Base-by-base conservation (phyloP, 2,888 invertebrate species). In the Hydropsyche betteni region DNA sequence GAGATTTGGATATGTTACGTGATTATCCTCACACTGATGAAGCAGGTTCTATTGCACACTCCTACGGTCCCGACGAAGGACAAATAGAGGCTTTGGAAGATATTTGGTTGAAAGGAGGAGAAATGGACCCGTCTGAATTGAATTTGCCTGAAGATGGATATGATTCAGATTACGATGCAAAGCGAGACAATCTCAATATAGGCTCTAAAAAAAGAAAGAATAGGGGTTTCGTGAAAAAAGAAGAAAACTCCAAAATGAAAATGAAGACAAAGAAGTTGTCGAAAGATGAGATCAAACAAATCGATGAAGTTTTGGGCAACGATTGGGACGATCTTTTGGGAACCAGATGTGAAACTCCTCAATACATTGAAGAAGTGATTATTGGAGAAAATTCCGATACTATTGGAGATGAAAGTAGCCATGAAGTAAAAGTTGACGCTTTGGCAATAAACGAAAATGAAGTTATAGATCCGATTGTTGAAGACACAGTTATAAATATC, bases 71-170 rank as follows among this genome's bases (percentile, higher is more conserved):
- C 0, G 93, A 93, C 81, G 93, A 93, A 80, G 90, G 91, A 64
- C 92, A 92, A 79, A 82, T 93, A 50, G 93, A 92, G 83, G 93
- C 89, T 5, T 84, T 93, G 4, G 93, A 93, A 84, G 93, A 93
- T 81, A 93, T 93, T 80, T 94, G 93, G 92, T 82, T 93, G 10
- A 94, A 93, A 85, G 93, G 93, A 50, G 93, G 92, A 68, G 93
- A 93, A 85, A 92, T 93, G 85, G 93, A 88, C 4, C 87, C 88
- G 0, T 87, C 87, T 0, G 88, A 88, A 79, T 87, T 88, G 0
- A 85, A 84, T 53, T 78, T 83, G 33, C 87, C 86, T 0, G 88
- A 88, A 81, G 85, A 87, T 50, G 88, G 87, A 0, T 87, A 87
- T 76, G 86, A 86, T 12, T 87, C 87, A 75, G 88, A 88, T 80